Percentiles rank a stretch among this genome's conserved stretches.
These are phyloP conservation scores for Protaetia brevitarsis DNA, from an alignment of 1,140 invertebrate genomes.

Conservation along the genomic window DNA sequence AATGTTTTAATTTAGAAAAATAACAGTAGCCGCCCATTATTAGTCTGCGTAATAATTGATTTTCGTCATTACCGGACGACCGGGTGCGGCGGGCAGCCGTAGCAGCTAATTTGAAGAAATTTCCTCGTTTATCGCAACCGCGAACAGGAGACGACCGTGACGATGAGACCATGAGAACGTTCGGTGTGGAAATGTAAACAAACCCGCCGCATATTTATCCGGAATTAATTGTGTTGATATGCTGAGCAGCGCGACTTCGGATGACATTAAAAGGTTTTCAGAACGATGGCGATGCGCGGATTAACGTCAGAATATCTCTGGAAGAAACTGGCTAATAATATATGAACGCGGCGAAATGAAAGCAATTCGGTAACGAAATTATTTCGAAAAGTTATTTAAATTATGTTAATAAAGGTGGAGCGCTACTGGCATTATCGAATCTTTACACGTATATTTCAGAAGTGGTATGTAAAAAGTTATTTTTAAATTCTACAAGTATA, in stretches of 20 bases:
- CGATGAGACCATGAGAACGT: neutral
- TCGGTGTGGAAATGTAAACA: neutral
- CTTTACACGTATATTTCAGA: neutral
- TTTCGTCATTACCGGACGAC: constrained; percentile 17
- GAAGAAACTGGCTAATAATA: neutral
- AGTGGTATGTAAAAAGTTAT: too few relatives aligned
- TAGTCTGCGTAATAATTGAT: constrained; percentile 19
- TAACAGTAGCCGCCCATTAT: constrained; percentile 16
- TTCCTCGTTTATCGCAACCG: neutral
- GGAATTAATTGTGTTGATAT: constrained; percentile 8
- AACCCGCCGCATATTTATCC: constrained; percentile 4
- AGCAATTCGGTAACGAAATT: neutral
- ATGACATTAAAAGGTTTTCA: neutral
- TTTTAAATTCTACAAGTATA: too few relatives aligned
- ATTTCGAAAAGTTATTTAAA: neutral
- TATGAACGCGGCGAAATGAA: neutral
- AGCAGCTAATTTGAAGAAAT: constrained; percentile 1
- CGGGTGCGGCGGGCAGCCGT: neutral
- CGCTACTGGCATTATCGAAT: neutral
- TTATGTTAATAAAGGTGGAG: constrained; percentile 1
- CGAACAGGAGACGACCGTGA: neutral
- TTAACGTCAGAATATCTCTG: neutral
- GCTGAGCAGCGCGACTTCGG: neutral
- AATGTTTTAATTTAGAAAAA: constrained; percentile 20
- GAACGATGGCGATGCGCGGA: neutral